phyloP scores from a whole-genome alignment of 2,797 vertebrate species.

The Nyctalus aviator region DNA sequence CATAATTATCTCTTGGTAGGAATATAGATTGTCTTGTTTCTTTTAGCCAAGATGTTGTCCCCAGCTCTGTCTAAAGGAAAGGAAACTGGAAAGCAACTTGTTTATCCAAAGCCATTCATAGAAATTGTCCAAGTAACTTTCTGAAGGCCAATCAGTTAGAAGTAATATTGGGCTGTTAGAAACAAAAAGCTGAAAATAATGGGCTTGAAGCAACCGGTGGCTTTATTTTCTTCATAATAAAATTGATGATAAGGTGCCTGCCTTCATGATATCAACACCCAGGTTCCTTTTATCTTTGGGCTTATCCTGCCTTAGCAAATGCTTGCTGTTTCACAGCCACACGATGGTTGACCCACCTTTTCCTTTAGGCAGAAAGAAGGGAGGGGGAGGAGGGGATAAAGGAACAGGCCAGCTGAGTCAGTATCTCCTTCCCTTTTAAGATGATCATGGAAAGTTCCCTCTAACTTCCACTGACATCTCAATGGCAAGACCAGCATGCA shows the following conservation, averaged over 20 bases:
- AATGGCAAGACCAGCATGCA: background rate
- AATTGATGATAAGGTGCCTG: background rate
- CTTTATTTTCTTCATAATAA: slow-evolving; percentile 48
- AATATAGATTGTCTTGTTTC: background rate
- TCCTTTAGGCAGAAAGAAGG: background rate
- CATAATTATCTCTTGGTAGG: background rate
- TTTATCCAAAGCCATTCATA: slow-evolving; percentile 13
- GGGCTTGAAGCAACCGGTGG: background rate
- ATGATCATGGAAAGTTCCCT: background rate
- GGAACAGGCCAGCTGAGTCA: background rate
- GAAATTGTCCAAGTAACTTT: slow-evolving; percentile 38
- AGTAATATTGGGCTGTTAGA: slow-evolving; percentile 1
- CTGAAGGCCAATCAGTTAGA: background rate
- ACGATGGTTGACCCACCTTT: background rate
- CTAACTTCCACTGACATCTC: background rate
- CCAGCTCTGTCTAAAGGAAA: background rate
- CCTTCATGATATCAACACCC: background rate
- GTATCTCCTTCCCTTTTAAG: background rate
- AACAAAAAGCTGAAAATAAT: slow-evolving; percentile 41
- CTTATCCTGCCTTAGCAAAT: background rate
- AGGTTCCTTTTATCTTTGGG: background rate
- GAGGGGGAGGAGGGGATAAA: background rate
- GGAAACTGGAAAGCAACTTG: background rate
- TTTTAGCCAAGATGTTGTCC: background rate
- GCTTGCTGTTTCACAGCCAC: background rate